phyloP scores from a whole-genome alignment of 2,113 vertebrate genomes.

The Neodon shergylaensis region DNA sequence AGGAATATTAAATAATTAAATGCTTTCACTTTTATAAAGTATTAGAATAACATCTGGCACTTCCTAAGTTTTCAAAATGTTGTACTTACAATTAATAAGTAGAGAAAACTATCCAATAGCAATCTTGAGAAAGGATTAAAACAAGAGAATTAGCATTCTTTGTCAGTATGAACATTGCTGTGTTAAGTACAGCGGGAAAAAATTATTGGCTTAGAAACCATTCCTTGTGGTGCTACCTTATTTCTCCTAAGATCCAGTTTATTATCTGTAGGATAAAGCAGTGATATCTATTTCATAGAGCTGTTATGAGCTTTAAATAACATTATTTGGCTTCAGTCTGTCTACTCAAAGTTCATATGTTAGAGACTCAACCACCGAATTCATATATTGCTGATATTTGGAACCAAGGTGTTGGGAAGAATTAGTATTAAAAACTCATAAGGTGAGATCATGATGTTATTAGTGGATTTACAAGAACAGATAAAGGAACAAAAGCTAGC shows the following conservation, averaged over 20 bases:
- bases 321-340: background rate
- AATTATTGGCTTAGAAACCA: background rate
- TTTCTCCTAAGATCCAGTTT: background rate
- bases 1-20: constrained; percentile 6
- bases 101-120: background rate
- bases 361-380: background rate
- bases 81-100: constrained; percentile 8
- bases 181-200: background rate
- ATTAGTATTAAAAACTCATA: background rate
- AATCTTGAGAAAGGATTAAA: constrained; percentile 4
- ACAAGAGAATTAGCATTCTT: background rate
- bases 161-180: background rate
- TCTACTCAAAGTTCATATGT: background rate
- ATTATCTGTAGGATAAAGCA: background rate
- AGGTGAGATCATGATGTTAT: background rate
- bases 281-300: background rate
- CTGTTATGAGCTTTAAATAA: background rate
- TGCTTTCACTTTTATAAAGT: background rate
- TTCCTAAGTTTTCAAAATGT: background rate
- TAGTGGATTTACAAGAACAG: background rate
- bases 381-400: background rate
- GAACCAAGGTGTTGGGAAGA: background rate
- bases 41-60: background rate
- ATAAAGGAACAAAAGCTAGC: background rate
- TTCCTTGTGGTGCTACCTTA: background rate